Percentiles rank a stretch among this genome's conserved stretches.
phyloP scores from a whole-genome alignment of 2,888 invertebrate genomes.

The Aromia moschata region DNA sequence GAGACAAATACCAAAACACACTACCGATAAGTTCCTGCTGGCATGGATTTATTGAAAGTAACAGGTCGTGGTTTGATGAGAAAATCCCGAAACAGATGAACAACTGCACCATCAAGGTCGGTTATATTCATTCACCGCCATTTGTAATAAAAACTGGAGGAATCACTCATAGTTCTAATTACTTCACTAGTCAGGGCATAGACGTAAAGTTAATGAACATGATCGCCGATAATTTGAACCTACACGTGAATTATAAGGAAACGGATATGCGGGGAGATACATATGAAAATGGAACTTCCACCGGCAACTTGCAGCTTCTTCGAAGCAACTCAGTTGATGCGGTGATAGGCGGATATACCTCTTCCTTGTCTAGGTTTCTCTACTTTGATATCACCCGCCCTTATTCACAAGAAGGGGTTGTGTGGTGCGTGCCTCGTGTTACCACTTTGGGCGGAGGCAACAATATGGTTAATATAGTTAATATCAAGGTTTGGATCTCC shows the following conservation, averaged over 20 bases:
- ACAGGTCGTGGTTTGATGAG: constrained; percentile 35
- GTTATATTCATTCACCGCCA: constrained; percentile 55
- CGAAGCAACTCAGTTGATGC: constrained; percentile 50
- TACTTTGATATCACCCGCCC: constrained; percentile 53
- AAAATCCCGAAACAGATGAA: constrained; percentile 53
- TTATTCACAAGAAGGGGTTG: constrained; percentile 54
- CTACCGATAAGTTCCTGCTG: constrained; percentile 44
- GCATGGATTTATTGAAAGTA: constrained; percentile 29
- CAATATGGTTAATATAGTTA: constrained; percentile 31
- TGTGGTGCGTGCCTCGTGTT: constrained; percentile 57
- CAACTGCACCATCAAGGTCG: constrained; percentile 52
- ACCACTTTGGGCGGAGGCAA: constrained; percentile 34
- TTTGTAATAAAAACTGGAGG: constrained; percentile 46
- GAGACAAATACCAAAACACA: constrained; percentile 34
- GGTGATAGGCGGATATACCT: constrained; percentile 55
- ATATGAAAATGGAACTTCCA: constrained; percentile 44
- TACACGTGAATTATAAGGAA: constrained; percentile 36
- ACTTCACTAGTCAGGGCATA: constrained; percentile 35
- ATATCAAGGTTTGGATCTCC: constrained; percentile 29
- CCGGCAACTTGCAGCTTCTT: constrained; percentile 49
- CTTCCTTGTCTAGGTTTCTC: constrained; percentile 45
- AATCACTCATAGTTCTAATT: too few relatives aligned
- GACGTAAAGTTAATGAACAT: constrained; percentile 44
- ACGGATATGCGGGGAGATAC: constrained; percentile 36
- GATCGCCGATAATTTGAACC: constrained; percentile 41